These are phyloP conservation scores for Paralichthys olivaceus DNA, from an alignment of 2,113 vertebrate genomes.

Conservation along the genomic window DNA sequence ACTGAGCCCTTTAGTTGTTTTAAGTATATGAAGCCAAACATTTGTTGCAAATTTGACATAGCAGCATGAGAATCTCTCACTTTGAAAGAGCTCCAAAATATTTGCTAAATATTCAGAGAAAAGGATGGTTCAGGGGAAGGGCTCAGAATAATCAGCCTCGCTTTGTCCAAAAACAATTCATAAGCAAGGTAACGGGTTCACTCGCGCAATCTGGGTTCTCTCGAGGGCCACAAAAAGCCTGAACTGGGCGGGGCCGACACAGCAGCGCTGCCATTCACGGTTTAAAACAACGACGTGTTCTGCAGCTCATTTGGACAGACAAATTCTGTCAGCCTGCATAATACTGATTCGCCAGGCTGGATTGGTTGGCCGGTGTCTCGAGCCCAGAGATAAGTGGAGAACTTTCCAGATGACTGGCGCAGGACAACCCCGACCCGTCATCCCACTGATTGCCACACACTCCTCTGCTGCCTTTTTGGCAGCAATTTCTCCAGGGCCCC, in stretches of 20 bases:
- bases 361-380: conserved; percentile 68
- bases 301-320: conserved; percentile 68
- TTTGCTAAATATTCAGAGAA: not conserved
- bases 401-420: conserved; percentile 81
- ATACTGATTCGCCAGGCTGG: conserved; percentile 61
- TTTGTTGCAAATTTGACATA: not conserved
- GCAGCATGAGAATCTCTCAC: conserved; percentile 8
- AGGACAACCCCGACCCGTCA: conserved; percentile 75
- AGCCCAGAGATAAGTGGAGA: conserved; percentile 73
- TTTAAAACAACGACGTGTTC: conserved; percentile 53
- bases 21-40: not conserved
- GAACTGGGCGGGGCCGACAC: conserved; percentile 23
- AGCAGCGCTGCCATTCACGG: conserved; percentile 38
- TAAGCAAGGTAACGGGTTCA: conserved; percentile 53
- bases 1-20: not conserved
- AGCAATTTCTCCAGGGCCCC: conserved; percentile 76
- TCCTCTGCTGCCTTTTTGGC: conserved; percentile 81
- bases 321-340: conserved; percentile 67
- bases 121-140: not conserved
- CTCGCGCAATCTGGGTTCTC: conserved; percentile 50
- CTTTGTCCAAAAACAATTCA: conserved; percentile 49
- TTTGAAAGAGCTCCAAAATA: not conserved
- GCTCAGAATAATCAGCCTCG: conserved; percentile 35
- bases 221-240: conserved; percentile 49
- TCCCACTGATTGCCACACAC: conserved; percentile 79